Evolutionary conservation across 2,113 vertebrate species (phyloP).

Genomic region (Sapayoa aenigma): DNA sequence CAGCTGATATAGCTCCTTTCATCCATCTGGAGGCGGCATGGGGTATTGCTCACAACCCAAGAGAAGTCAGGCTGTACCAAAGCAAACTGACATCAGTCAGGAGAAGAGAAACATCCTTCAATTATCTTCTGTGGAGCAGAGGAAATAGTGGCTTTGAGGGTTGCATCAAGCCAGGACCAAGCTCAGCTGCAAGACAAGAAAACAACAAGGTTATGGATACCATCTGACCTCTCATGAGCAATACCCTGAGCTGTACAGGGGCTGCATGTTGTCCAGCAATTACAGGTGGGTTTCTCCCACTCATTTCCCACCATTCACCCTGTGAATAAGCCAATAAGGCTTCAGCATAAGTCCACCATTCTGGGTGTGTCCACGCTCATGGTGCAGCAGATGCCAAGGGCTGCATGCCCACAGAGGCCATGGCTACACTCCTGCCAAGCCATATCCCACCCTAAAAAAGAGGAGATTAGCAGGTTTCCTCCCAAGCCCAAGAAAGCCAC

Average conservation of each 20-base stretch:
- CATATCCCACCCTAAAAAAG: neutral
- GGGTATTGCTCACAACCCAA: neutral
- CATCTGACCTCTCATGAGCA: accelerated
- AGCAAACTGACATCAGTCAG: neutral
- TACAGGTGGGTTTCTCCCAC: neutral
- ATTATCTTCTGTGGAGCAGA: slow-evolving; percentile 24
- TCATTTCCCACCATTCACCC: neutral
- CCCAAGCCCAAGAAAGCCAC: neutral
- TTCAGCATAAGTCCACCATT: accelerated
- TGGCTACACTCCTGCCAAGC: neutral
- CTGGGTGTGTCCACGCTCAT: neutral
- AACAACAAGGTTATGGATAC: neutral
- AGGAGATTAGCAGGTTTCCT: neutral
- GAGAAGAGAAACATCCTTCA: slow-evolving; percentile 46
- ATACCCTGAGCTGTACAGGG: neutral
- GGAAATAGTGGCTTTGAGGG: neutral
- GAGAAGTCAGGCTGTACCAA: neutral
- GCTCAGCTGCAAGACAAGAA: slow-evolving; percentile 50
- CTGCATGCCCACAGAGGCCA: accelerated
- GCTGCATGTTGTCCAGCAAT: neutral
- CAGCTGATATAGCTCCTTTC: slow-evolving; percentile 11
- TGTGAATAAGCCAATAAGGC: neutral
- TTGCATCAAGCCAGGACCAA: neutral
- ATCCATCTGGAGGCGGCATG: neutral
- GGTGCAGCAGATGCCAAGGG: neutral